Percentiles rank a stretch among this genome's conserved stretches.
Conservation (phyloP, 2,113 vertebrate genomes). For the Carlito syrichta region DNA sequence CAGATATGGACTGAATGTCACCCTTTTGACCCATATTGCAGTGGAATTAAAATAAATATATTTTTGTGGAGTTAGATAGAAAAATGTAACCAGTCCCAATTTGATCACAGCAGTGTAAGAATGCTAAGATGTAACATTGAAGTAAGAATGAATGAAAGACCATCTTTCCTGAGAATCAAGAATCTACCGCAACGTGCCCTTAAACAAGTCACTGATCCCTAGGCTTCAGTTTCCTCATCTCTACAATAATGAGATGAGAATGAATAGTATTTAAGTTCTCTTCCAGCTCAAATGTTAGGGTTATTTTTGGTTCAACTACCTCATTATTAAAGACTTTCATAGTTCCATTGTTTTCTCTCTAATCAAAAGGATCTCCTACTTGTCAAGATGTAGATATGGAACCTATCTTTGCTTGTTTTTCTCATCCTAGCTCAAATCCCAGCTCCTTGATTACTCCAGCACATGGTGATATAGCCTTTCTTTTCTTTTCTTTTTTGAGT, state of each 20-base stretch:
- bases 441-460: neutral
- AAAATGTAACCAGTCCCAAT: neutral
- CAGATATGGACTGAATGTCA: neutral
- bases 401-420: neutral
- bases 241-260: neutral
- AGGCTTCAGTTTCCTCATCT: neutral
- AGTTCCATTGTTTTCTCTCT: neutral
- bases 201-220: neutral
- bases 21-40: neutral
- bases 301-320: neutral
- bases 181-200: neutral
- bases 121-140: too few relatives aligned
- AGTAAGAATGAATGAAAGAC: neutral
- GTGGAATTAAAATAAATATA: too few relatives aligned
- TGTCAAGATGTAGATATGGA: neutral
- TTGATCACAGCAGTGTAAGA: neutral
- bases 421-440: neutral
- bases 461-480: too few relatives aligned
- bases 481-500: too few relatives aligned
- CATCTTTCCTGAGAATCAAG: neutral
- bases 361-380: neutral
- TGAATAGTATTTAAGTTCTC: neutral
- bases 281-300: neutral
- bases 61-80: too few relatives aligned
- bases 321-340: neutral